Conservation (phyloP, 2,113 vertebrate genomes). For the Lampris megalopsis region DNA sequence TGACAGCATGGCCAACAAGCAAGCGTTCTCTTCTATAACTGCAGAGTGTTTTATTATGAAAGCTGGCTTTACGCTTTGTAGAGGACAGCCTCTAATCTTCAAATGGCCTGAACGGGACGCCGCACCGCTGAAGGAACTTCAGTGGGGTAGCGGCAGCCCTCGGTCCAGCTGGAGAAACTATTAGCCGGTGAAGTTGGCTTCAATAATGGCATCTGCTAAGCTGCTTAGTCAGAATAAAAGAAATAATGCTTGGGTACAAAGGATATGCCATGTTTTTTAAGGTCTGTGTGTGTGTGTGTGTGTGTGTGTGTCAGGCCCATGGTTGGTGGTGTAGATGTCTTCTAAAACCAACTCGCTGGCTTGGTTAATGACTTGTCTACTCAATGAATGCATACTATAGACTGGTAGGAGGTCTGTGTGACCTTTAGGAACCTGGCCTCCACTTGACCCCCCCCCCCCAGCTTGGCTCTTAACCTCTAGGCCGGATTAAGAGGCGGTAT, state of each 20-base stretch:
- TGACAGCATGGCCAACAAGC: background rate
- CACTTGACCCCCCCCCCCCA: conserved; percentile 55
- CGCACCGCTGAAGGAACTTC: background rate
- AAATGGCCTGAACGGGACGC: background rate
- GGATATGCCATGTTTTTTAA: background rate
- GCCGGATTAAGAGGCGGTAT: conserved; percentile 41
- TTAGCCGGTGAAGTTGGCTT: conserved; percentile 15
- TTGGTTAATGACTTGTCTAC: conserved; percentile 30
- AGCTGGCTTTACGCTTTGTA: conserved; percentile 11
- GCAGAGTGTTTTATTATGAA: conserved; percentile 5
- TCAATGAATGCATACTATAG: conserved; percentile 15
- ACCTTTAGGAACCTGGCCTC: conserved; percentile 53
- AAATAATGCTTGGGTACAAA: background rate
- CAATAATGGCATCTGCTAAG: conserved; percentile 14
- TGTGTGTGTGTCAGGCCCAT: background rate
- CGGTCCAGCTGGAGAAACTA: conserved; percentile 2
- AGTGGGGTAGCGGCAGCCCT: background rate
- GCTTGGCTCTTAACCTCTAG: conserved; percentile 51
- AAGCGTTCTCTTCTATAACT: background rate
- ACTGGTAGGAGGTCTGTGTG: conserved; percentile 23
- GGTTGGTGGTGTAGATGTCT: conserved; percentile 14
- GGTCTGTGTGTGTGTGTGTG: background rate
- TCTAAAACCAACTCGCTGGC: conserved; percentile 10
- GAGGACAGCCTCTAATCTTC: conserved; percentile 13
- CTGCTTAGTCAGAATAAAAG: background rate